A percentile compares a stretch with the other conserved stretches of the same genome.
Evolutionary conservation across 1,140 invertebrate species (phyloP).

Genomic region (Drosophila nigrodunni): DNA sequence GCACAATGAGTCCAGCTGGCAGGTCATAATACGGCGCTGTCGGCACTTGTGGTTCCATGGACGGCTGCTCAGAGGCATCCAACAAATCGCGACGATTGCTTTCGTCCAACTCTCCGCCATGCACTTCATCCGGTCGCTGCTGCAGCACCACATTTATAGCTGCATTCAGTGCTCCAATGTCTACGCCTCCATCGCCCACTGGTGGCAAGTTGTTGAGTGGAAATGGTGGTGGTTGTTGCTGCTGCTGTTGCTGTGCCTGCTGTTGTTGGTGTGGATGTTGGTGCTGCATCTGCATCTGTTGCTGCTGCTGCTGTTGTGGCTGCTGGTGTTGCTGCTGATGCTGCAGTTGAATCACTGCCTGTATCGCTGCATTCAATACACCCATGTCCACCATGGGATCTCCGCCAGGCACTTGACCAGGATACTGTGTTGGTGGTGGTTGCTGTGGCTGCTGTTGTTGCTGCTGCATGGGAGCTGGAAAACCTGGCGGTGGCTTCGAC

Average conservation of each 20-base stretch:
- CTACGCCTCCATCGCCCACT: slow-evolving; percentile 42
- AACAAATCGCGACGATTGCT: slow-evolving; percentile 37
- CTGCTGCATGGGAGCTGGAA: slow-evolving; percentile 84
- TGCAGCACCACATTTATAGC: slow-evolving; percentile 76
- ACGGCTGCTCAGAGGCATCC: slow-evolving; percentile 27
- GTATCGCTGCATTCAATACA: slow-evolving; percentile 76
- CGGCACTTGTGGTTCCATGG: slow-evolving; percentile 92
- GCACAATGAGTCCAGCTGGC: slow-evolving; percentile 96
- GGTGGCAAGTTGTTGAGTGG: slow-evolving; percentile 15
- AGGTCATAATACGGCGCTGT: slow-evolving; percentile 98
- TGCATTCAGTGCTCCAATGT: slow-evolving; percentile 67
- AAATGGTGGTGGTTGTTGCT: slow-evolving; percentile 26
- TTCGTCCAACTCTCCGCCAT: slow-evolving; percentile 17
- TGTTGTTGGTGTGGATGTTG: slow-evolving; percentile 39
- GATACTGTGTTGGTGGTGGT: slow-evolving; percentile 35
- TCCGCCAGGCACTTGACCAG: slow-evolving; percentile 33
- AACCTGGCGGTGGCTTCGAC: slow-evolving; percentile 93
- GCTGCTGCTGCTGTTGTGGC: slow-evolving; percentile 48
- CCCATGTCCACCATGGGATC: slow-evolving; percentile 68
- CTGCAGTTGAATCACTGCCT: slow-evolving; percentile 80
- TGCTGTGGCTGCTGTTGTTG: slow-evolving; percentile 42
- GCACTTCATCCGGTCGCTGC: slow-evolving; percentile 51
- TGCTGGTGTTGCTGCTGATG: slow-evolving; percentile 55
- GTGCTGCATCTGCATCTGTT: not conserved
- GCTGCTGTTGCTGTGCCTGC: slow-evolving; percentile 31